phyloP scores from a whole-genome alignment of 2,113 vertebrate species.

The Macaca mulatta region DNA sequence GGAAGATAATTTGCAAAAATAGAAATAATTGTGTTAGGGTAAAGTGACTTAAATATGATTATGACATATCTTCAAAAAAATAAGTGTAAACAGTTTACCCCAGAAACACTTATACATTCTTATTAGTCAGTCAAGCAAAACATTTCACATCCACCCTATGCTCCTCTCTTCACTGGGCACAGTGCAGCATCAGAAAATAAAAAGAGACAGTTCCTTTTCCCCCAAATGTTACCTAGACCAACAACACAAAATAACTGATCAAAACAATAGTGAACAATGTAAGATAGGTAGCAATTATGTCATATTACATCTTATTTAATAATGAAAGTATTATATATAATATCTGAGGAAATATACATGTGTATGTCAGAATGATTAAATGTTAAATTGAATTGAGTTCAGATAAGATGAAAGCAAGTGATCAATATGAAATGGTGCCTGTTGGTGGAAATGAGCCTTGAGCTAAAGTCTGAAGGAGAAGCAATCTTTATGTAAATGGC shows the following conservation, averaged over 20 bases:
- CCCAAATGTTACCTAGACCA: not conserved
- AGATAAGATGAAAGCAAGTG: not conserved
- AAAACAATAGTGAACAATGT: not conserved
- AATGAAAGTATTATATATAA: not conserved
- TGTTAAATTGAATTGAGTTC: not conserved
- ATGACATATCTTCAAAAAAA: not conserved
- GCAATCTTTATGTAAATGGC: not conserved
- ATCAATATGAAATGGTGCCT: not conserved
- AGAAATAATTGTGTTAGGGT: not conserved
- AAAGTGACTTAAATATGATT: constrained; percentile 9
- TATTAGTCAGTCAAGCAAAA: not conserved
- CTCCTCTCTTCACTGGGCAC: not conserved
- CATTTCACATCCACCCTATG: not conserved
- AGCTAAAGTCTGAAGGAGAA: not conserved
- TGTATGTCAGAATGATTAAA: not conserved
- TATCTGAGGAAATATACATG: not conserved
- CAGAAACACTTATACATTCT: not conserved
- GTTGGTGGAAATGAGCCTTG: not conserved
- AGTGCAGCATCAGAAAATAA: not conserved
- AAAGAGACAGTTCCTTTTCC: accelerated
- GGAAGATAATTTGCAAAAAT: constrained; percentile 32
- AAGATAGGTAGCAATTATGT: not conserved
- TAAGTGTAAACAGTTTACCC: not conserved
- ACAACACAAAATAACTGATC: not conserved
- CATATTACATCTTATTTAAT: not conserved